Conservation (phyloP, 2,113 vertebrate genomes). For the Pteropus alecto region DNA sequence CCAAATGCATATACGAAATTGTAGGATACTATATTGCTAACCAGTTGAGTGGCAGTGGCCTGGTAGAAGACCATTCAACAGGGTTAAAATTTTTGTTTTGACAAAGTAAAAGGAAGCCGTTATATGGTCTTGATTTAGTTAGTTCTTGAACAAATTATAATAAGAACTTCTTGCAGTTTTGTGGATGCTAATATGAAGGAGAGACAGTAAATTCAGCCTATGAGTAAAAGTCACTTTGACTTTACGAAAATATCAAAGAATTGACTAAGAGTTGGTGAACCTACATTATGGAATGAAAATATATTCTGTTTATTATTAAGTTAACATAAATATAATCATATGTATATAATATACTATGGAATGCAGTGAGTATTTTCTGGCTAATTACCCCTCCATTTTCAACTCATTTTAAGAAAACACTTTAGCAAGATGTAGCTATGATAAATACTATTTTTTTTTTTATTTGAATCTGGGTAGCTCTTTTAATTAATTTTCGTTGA, state of each 20-base stretch:
- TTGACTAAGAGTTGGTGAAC: not conserved
- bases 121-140: not conserved
- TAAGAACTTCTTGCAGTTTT: not conserved
- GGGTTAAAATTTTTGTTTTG: not conserved
- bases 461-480: not conserved
- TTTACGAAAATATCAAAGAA: not conserved
- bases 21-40: not conserved
- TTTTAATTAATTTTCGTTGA: not conserved
- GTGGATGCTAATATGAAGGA: not conserved
- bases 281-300: not conserved
- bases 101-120: not conserved
- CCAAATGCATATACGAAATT: not conserved
- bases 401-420: not conserved
- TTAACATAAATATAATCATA: not conserved
- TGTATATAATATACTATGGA: not conserved
- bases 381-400: not conserved
- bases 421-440: not conserved
- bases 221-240: not conserved
- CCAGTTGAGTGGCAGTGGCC: not conserved
- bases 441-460: not conserved
- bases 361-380: not conserved
- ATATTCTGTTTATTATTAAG: not conserved
- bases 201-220: not conserved
- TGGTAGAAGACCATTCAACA: not conserved
- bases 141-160: not conserved